Base-by-base conservation (phyloP, 2,888 invertebrate genomes). In the Sceliomorpha sp. region DNA sequence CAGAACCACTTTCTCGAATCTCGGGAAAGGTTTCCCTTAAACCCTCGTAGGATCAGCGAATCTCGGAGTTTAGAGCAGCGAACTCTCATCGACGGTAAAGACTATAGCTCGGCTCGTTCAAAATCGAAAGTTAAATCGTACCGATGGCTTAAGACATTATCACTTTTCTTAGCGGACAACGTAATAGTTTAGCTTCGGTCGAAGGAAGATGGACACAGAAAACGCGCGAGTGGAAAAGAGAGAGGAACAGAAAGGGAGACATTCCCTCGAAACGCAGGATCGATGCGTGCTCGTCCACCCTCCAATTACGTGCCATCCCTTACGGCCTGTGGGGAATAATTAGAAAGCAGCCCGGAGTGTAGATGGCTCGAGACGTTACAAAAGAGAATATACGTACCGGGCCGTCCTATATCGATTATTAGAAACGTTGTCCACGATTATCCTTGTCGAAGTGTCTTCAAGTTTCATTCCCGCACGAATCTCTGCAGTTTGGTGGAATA, bases 71-170 rank as follows among this genome's bases (percentile, higher is more conserved):
- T 85, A 80, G 82, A 84, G 83, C 79, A 74, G 76, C 74, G 74
- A 81, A 81, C 78, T 79, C 78, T 79, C 70, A 55, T 68, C 76
- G 72, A 73, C 56, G 74, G 73, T 70, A 53, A 63, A 73, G 74
- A 71, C 71, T 73, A 42, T 66, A 60, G 62, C 59, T 67, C 66
- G 72, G 66, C 73, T 74, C 72, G 72, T 71, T 77, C 77, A 80
- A 82, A 86, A 85, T 84, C 82, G 80, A 74, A 83, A 83, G 83
- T 86, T 86, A 81, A 83, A 86, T 84, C 81, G 90, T 90, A 90
- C 90, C 90, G 89, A 89, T 89, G 91, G 90, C 91, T 91, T 91
- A 91, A 91, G 91, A 91, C 91, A 91, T 92, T 91, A 91, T 91
- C 91, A 91, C 91, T 91, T 91, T 91, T 91, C 91, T 91, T 91